phyloP scores from a whole-genome alignment of 2,113 vertebrate species.

The Pseudorasbora parva region DNA sequence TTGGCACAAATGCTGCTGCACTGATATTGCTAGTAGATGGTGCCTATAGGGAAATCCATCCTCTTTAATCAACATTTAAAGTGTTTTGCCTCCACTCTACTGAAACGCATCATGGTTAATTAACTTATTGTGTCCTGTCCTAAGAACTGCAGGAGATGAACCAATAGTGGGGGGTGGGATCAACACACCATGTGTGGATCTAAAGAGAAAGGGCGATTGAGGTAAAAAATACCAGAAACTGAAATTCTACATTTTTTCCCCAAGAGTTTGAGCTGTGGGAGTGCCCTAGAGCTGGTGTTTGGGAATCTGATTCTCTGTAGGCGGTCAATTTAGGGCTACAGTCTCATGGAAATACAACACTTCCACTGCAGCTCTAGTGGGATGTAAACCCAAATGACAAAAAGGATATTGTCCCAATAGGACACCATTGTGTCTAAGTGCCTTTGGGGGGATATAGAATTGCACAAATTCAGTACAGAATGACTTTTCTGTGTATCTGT shows the following conservation, averaged over 20 bases:
- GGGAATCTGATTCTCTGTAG: slow-evolving; percentile 31
- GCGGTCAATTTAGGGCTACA: slow-evolving; percentile 43
- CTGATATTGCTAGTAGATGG: slow-evolving; percentile 62
- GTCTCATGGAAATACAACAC: slow-evolving; percentile 57
- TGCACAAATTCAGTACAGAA: slow-evolving; percentile 63
- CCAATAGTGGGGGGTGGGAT: slow-evolving; percentile 51
- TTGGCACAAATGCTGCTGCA: slow-evolving; percentile 59
- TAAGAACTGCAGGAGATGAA: slow-evolving; percentile 47
- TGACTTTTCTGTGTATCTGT: slow-evolving; percentile 49
- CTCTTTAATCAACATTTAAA: slow-evolving; percentile 61
- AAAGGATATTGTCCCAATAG: slow-evolving; percentile 71
- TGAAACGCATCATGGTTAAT: slow-evolving; percentile 62
- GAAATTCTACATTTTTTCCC: slow-evolving; percentile 19
- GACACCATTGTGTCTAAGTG: slow-evolving; percentile 66
- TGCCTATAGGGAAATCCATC: slow-evolving; percentile 52
- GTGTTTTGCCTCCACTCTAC: slow-evolving; percentile 56
- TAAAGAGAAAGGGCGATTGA: slow-evolving; percentile 41
- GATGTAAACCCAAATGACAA: slow-evolving; percentile 66
- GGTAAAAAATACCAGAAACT: background rate
- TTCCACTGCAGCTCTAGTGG: slow-evolving; percentile 52
- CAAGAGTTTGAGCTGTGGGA: slow-evolving; percentile 34
- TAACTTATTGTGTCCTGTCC: slow-evolving; percentile 53
- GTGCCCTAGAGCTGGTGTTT: background rate
- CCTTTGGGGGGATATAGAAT: slow-evolving; percentile 70
- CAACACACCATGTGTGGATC: slow-evolving; percentile 34